A percentile compares a stretch with the other conserved stretches of the same genome.
These are phyloP conservation scores for Anguilla japonica DNA, from an alignment of 2,113 vertebrate genomes.

Conservation along the genomic window DNA sequence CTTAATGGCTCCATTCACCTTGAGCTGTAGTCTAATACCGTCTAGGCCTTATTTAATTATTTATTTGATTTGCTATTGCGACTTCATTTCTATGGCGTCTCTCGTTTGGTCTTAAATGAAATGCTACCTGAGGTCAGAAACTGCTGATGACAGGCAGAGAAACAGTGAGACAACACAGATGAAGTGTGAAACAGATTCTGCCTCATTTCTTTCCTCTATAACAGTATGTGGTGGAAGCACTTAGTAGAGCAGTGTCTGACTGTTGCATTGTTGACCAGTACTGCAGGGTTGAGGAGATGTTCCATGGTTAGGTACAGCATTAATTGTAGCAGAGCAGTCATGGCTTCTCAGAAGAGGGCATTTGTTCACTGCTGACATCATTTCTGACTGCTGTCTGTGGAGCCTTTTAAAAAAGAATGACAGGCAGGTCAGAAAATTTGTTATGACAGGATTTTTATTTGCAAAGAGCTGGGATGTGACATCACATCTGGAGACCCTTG, in stretches of 20 bases:
- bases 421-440: not conserved
- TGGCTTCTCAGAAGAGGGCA: not conserved
- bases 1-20: not conserved
- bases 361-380: not conserved
- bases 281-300: not conserved
- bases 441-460: not conserved
- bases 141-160: not conserved
- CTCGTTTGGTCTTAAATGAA: not conserved
- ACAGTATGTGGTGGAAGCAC: not conserved
- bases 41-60: too few species aligned
- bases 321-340: not conserved
- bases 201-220: not conserved
- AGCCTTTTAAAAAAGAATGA: not conserved
- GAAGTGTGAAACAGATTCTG: not conserved
- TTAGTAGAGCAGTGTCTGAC: not conserved
- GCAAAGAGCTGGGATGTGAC: not conserved
- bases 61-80: not conserved
- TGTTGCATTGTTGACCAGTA: not conserved
- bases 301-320: not conserved
- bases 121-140: not conserved
- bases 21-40: not conserved
- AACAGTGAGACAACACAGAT: not conserved
- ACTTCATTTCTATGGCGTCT: not conserved
- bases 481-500: not conserved
- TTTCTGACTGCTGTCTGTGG: not conserved